Base-by-base conservation (phyloP, 2,113 vertebrate genomes). In the Gopherus evgoodei region DNA sequence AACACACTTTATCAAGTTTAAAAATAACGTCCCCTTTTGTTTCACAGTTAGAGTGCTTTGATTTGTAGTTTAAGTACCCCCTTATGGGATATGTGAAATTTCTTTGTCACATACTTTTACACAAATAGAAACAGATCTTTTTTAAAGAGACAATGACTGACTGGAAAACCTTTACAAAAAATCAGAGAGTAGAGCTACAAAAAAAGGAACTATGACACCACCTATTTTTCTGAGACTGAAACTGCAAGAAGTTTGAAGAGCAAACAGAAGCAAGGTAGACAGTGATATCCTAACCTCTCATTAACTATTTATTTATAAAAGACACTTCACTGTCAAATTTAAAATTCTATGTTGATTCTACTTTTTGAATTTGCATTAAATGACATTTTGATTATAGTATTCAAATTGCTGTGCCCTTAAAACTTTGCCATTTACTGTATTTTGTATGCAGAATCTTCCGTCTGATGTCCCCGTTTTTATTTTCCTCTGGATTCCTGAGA, bases 341-440 rank as follows among this genome's bases (percentile, higher is more conserved):
- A 84, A 95, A 97, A 97, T 97, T 97, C 93, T 88, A 22, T 95
- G 90, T 97, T 96, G 93, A 96, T 96, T 86, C 92, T 89, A 87
- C 50, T 86, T 93, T 92, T 96, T 89, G 89, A 97, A 98, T 97
- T 98, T 98, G 91, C 93, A 97, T 97, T 97, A 94, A 97, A 88
- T 98, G 97, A 98, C 96, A 98, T 98, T 98, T 97, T 94, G 90
- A 97, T 97, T 96, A 96, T 90, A 97, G 89, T 95, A 96, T 96
- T 97, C 95, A 97, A 97, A 98, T 97, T 42, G 88, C 87, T 94
- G 72, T 97, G 95, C 87, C 96, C 95, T 98, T 97, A 97, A 97
- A 95, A 90, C 94, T 97, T 96, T 93, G 94, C 91, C 94, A 97
- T 96, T 94, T 91, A n/a, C 31, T 21, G 4, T n/a, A 97, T 97